Evolutionary conservation across 1,140 invertebrate species (phyloP), one percentile per base, ranked within the genome.

Genomic region (Sitodiplosis mosellana): DNA sequence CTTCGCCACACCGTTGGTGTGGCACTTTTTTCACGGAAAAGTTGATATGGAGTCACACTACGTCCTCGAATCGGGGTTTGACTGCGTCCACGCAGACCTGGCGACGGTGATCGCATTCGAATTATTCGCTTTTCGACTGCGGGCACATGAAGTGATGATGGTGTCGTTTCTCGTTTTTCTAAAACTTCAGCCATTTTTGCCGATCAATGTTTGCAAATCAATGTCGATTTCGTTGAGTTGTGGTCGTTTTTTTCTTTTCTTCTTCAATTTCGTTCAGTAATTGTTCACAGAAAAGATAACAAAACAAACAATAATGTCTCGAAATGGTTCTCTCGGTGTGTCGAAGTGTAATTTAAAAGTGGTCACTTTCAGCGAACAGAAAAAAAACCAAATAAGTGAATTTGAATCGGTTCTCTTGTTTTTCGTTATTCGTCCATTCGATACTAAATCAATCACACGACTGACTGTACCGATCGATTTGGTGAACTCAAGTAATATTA

Each of bases 1-100:
- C 61, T 64, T 14, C 61, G 58, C 59, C 59, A 61, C 53, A 57
- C 58, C 21, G 61, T 61, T 1, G 61, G 61, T 38, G 61, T 64
- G 34, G 59, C 59, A 53, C 61, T 64, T 42, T 61, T 56, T 43
- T 43, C 41, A 2, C 43, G 20, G 22, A 45, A 45, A 27, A 61
- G 56, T 8, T 50, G 58, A 53, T 63, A 55, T 15, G 61, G 61
- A 2, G 61, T 64, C 46, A 60, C 59, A 52, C 59, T 61, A 22
- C 61, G 51, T 10, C 61, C 61, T 2, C 60, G 61, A 33, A 63
- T 59, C 20, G 61, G 61, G 19, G 61, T 64, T 33, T 59, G 55
- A 52, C 61, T 64, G 38, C 61, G 61, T 49, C 59, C 61, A 45
- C 61, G 58, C 20, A 62, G 41, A 36, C 55, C 57, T 22, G 61